Evolutionary conservation across 2,888 invertebrate species (phyloP), one percentile per base, ranked within the genome.

Genomic region (Lagria hirta): DNA sequence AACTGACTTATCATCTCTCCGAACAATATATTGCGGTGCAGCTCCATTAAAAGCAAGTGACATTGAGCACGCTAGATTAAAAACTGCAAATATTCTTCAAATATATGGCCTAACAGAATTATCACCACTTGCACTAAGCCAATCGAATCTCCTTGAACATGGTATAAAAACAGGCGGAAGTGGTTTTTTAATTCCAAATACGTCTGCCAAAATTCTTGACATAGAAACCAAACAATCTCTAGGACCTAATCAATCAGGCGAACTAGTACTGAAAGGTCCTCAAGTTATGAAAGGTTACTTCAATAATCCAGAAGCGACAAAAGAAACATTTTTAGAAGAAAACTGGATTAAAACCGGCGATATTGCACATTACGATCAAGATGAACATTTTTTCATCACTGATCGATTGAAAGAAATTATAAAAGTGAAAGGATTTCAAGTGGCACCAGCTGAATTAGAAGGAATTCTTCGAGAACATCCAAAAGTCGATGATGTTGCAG

Each of bases 371-470:
- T 77, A 76, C 47, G 83, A 86, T 59, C 78, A 83, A 12, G 73
- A 81, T 0, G 84, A 84, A 0, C 65, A 67, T 40, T 73, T 86
- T 52, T 84, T 77, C 52, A 80, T 90, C 46, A 80, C 82, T 20
- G 90, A 87, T 60, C 76, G 90, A 48, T 59, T 57, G 36, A 88
- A 88, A 62, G 87, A 88, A 61, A 73, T 89, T 15, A 88, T 89
- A 46, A 88, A 89, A 30, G 52, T 86, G 28, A 80, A 78, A 64
- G 81, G 74, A 1, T 78, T 72, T 58, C 78, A 88, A 80, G 89
- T 91, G 2, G 81, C 91, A 4, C 91, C 91, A 14, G 89, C 90
- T 1, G 91, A 92, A 65, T 66, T 91, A 14, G 91, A 91, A 66
- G 79, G 75, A 28, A 58, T 85, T 3, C 60, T 88, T 1, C 76